Percentiles rank a stretch among this genome's conserved stretches.
Conservation (phyloP, 2,888 invertebrate species). For the Agrotis segetum region DNA sequence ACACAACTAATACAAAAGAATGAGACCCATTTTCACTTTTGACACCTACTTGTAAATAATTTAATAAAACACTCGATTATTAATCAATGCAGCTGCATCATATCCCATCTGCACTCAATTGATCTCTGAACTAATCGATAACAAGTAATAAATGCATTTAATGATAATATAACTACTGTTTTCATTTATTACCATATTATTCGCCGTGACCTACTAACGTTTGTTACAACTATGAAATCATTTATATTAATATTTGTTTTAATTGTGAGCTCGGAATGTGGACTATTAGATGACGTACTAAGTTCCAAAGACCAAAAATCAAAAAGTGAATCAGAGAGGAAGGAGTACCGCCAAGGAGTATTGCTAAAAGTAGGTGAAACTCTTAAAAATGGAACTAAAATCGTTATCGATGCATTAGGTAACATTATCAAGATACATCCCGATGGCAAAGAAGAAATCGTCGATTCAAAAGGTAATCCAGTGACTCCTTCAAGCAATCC, state of each 20-base stretch:
- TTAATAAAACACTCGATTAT: background rate
- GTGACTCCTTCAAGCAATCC: background rate
- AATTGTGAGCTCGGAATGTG: constrained; percentile 46
- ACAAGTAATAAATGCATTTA: background rate
- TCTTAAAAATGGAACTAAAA: constrained; percentile 44
- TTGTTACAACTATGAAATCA: constrained; percentile 33
- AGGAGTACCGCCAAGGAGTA: constrained; percentile 16
- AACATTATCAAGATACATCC: constrained; percentile 32
- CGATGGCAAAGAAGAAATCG: constrained; percentile 5
- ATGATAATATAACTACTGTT: background rate
- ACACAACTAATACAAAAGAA: background rate
- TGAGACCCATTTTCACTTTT: background rate
- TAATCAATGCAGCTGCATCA: background rate
- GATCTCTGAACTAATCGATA: constrained; percentile 47
- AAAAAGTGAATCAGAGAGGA: constrained; percentile 13
- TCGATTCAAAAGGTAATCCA: background rate
- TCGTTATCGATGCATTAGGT: constrained; percentile 43
- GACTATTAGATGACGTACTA: constrained; percentile 48
- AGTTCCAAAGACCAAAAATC: constrained; percentile 19
- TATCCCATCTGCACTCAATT: constrained; percentile 41
- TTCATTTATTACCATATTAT: constrained; percentile 19
- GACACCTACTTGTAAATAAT: background rate
- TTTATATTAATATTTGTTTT: constrained; percentile 33
- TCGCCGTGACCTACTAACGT: constrained; percentile 37
- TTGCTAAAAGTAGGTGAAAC: constrained; percentile 36